Base-by-base conservation (phyloP, 2,113 vertebrate genomes). In the Apaloderma vittatum region DNA sequence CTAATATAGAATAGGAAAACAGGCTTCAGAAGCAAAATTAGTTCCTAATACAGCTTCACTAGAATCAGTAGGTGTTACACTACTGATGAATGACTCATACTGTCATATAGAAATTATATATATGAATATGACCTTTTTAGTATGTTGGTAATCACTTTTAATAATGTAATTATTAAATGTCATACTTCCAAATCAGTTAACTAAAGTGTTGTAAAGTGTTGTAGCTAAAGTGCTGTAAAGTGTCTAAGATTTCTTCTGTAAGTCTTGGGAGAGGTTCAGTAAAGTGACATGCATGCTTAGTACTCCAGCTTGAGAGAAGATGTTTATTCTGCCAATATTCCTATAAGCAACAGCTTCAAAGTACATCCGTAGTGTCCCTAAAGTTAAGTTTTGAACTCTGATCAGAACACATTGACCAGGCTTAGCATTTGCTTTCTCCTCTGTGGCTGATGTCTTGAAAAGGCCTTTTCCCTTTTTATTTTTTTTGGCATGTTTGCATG, bases 1-100 rank as follows among this genome's bases (percentile, higher is more conserved):
- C 70, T 89, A 67, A 59, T 74, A 67, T 0, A 75, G 61, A 91
- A 68, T 16, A 87, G 9, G 26, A 89, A 78, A 54, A 61, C 15
- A 86, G 72, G 77, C 5, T 37, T 94, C 37, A 85, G 83, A 21
- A 87, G 8, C 37, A 85, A 94, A 96, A 94, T 67, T 57, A 84
- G 30, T 78, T 92, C 34, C 34, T 82, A 37, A 75, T 48, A 49
- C 26, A 73, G 19, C 19, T 84, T 58, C 57, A 81, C 29, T 55
- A 45, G 57, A 71, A 72, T 61, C 34, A 23, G 21, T 85, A 65
- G 58, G 34, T 77, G 61, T 65, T 91, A 77, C 6, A 13, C 8
- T 58, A n/a, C 34, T 34, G 76, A 70, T 66, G 11, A 74, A 78
- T 74, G 37, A 63, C 20, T 91, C n/a, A 63, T 1, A 6, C 49